Conservation (phyloP, 92 coral and sea anemone species). For the Micromussa lordhowensis region DNA sequence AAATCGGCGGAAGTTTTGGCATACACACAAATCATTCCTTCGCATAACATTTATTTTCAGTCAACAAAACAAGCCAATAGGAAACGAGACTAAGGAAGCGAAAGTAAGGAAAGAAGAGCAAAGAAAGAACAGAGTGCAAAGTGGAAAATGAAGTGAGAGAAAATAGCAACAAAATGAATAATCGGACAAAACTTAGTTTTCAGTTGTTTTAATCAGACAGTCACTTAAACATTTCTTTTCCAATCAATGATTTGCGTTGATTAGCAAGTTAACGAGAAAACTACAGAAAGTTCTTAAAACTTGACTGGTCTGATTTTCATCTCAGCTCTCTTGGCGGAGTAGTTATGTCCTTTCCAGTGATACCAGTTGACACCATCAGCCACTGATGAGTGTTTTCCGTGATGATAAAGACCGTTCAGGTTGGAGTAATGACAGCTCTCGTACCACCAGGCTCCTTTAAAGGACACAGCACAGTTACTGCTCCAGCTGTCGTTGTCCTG, state of each 20-base stretch:
- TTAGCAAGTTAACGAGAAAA: neutral
- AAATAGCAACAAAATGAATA: too few species aligned
- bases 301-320: constrained; percentile 11
- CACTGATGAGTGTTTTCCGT: neutral
- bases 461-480: neutral
- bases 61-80: too few species aligned
- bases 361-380: constrained; percentile 1
- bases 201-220: neutral
- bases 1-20: too few species aligned
- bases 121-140: neutral
- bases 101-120: neutral
- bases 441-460: constrained; percentile 8
- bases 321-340: constrained; percentile 6
- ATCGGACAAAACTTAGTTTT: neutral
- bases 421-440: neutral
- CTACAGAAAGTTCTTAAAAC: neutral
- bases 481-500: neutral
- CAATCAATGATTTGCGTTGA: neutral
- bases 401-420: neutral
- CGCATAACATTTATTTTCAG: too few species aligned
- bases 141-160: too few species aligned
- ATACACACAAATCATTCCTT: too few species aligned
- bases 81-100: too few species aligned
- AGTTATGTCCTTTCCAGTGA: neutral
- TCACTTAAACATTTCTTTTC: neutral